Evolutionary conservation across 2,113 vertebrate species (phyloP).

Genomic region (Labeo rohita): DNA sequence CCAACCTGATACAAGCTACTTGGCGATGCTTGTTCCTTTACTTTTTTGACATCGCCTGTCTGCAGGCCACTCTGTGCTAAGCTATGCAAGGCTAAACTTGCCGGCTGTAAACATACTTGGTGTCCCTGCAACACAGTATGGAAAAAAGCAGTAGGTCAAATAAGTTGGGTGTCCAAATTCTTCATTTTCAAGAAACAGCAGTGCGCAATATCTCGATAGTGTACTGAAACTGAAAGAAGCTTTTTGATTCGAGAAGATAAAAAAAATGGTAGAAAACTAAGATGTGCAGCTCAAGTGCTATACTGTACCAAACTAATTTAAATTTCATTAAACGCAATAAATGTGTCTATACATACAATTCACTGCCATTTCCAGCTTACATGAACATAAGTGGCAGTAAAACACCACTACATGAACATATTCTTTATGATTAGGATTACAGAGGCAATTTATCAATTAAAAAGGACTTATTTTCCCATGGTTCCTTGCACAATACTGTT

Average conservation of each 20-base stretch:
- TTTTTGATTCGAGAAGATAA: not conserved
- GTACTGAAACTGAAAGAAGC: not conserved
- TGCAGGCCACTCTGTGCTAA: not conserved
- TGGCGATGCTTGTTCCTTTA: constrained; percentile 24
- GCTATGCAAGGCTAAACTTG: constrained; percentile 19
- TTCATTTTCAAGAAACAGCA: not conserved
- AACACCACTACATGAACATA: too few relatives aligned
- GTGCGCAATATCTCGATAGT: not conserved
- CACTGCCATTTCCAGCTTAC: too few relatives aligned
- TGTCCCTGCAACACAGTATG: not conserved
- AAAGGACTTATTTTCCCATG: too few relatives aligned
- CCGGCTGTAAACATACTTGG: constrained; percentile 1
- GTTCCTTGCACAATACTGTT: too few relatives aligned
- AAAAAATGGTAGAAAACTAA: not conserved
- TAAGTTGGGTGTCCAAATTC: not conserved
- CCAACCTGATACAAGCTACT: constrained; percentile 46
- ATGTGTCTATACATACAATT: too few relatives aligned
- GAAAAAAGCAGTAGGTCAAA: not conserved
- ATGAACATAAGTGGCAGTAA: too few relatives aligned
- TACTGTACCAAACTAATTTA: too few relatives aligned
- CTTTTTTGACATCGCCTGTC: not conserved
- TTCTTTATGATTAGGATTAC: too few relatives aligned
- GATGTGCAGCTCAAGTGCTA: too few relatives aligned
- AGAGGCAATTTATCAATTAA: too few relatives aligned
- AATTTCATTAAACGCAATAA: too few relatives aligned